Conservation (phyloP, 2,888 invertebrate species). For the Lithosia quadra region DNA sequence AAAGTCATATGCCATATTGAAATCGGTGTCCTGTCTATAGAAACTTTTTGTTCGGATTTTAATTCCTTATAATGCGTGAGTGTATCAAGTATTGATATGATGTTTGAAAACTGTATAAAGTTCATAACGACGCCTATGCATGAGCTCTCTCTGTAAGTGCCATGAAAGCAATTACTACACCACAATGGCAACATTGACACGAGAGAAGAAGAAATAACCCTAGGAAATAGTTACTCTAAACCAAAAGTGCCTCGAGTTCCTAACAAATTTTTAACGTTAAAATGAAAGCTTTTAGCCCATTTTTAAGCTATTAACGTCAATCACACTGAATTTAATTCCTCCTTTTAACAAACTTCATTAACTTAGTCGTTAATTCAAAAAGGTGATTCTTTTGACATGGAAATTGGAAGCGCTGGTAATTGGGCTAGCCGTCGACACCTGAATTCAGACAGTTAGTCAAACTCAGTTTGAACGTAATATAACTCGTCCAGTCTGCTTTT, state of each 20-base stretch:
- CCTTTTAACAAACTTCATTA: constrained; percentile 47
- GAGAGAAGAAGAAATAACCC: no score
- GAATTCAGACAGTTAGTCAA: constrained; percentile 42
- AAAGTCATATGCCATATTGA: background rate
- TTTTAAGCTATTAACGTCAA: constrained; percentile 32
- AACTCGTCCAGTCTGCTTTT: constrained; percentile 51
- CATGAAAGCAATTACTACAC: no score
- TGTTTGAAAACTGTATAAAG: background rate
- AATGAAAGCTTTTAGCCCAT: constrained; percentile 11
- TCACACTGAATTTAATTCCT: constrained; percentile 33
- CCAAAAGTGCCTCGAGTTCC: background rate
- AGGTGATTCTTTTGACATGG: constrained; percentile 64
- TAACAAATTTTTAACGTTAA: background rate
- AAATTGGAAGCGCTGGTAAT: constrained; percentile 62
- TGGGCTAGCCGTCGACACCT: constrained; percentile 52
- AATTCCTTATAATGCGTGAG: no score
- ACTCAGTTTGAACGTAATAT: constrained; percentile 36
- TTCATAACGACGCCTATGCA: no score
- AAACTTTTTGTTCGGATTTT: no score
- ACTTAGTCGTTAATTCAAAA: constrained; percentile 48
- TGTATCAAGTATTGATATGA: no score
- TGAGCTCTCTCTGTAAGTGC: no score
- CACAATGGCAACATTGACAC: no score
- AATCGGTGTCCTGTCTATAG: no score
- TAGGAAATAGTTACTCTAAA: background rate